These are phyloP conservation scores for Tuta absoluta DNA, from an alignment of 2,888 invertebrate genomes.

Conservation along the genomic window DNA sequence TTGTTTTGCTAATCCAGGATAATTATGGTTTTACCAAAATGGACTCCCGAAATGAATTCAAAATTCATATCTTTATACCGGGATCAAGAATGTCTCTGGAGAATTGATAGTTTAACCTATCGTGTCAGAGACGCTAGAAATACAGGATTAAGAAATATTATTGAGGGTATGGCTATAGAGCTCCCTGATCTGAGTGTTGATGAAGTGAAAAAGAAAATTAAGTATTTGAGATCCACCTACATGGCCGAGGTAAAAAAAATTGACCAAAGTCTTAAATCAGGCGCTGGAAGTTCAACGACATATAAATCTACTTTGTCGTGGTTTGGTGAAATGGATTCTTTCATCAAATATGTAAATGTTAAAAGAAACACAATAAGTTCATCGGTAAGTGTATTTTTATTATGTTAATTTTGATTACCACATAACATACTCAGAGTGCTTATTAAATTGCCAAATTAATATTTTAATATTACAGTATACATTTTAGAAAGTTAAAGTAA, in stretches of 20 bases:
- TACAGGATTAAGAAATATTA: conserved; percentile 13
- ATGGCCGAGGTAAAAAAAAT: conserved; percentile 20
- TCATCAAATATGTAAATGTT: background rate
- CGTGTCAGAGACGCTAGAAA: conserved; percentile 23
- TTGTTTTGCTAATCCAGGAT: no score
- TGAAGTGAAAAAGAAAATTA: conserved; percentile 28
- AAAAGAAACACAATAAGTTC: background rate
- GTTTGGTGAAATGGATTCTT: background rate
- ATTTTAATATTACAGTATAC: no score
- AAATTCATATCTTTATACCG: no score
- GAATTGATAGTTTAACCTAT: conserved; percentile 23
- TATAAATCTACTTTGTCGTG: background rate
- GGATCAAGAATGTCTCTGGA: no score
- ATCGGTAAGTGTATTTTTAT: background rate
- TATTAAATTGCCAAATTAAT: no score
- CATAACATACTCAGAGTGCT: no score
- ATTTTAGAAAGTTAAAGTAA: no score
- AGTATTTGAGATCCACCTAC: conserved; percentile 24
- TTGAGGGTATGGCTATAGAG: conserved; percentile 20
- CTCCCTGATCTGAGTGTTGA: conserved; percentile 16
- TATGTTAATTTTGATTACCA: no score
- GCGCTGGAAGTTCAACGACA: conserved; percentile 9
- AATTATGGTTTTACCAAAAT: no score
- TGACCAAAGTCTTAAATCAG: conserved; percentile 20
- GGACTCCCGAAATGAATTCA: no score